A percentile compares a stretch with the other conserved stretches of the same genome.
Conservation (phyloP, 2,888 invertebrate genomes). For the Ochlodes sylvanus region DNA sequence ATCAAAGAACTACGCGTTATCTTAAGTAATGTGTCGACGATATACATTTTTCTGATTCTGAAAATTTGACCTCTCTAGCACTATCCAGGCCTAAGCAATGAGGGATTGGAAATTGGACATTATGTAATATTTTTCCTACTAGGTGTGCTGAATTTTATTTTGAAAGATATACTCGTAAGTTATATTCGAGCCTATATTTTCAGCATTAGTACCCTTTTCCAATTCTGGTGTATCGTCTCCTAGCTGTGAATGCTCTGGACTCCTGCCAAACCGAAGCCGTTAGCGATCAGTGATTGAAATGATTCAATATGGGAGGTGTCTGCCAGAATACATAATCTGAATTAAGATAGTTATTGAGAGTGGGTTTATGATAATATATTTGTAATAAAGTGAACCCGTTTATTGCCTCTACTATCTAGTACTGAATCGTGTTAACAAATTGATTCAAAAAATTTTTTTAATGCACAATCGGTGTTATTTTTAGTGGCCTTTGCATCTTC, state of each 20-base stretch:
- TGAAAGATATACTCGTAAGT: too few species aligned
- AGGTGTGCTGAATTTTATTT: too few species aligned
- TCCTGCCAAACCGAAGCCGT: not conserved
- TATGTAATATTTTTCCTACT: too few species aligned
- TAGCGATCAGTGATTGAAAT: slow-evolving; percentile 14
- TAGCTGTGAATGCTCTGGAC: not conserved
- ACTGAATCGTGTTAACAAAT: not conserved
- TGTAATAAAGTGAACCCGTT: not conserved
- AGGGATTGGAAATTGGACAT: too few species aligned
- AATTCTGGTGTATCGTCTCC: not conserved
- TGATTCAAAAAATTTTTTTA: not conserved
- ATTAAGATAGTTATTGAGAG: slow-evolving; percentile 1
- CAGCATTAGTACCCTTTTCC: not conserved
- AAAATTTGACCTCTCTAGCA: too few species aligned
- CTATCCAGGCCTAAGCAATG: too few species aligned
- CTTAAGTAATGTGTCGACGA: too few species aligned
- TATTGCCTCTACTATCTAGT: not conserved
- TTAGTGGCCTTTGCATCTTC: too few species aligned
- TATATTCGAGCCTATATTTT: not conserved
- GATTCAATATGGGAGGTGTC: slow-evolving; percentile 14
- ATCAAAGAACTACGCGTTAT: too few species aligned
- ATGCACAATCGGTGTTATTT: too few species aligned
- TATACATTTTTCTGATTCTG: too few species aligned
- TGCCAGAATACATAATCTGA: slow-evolving; percentile 5
- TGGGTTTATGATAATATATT: not conserved